These are phyloP conservation scores for Petromus typicus DNA, from an alignment of 2,113 vertebrate species.

Conservation along the genomic window DNA sequence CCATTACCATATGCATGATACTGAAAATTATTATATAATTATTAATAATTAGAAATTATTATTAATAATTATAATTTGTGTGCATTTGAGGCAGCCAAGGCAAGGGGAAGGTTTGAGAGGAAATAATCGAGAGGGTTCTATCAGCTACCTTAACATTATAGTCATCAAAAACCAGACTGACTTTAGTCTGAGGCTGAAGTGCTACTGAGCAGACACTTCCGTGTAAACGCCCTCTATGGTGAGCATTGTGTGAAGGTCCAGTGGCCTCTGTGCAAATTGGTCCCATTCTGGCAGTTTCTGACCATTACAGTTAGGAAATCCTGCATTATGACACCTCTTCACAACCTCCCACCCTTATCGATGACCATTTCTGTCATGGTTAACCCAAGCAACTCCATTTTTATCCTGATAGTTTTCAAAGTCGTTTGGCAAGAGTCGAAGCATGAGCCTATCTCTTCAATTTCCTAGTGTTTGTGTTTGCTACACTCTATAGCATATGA, in stretches of 20 bases:
- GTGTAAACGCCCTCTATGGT: not conserved
- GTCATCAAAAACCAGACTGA: not conserved
- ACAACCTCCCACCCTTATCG: not conserved
- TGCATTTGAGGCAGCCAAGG: not conserved
- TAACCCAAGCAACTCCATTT: not conserved
- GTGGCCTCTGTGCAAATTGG: too few species aligned
- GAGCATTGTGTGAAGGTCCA: not conserved
- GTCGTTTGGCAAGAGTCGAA: not conserved
- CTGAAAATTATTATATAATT: too few species aligned
- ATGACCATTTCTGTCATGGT: not conserved
- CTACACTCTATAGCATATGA: not conserved
- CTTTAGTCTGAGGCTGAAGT: not conserved
- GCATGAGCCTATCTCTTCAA: not conserved
- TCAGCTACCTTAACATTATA: not conserved
- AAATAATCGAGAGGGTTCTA: too few species aligned
- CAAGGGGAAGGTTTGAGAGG: not conserved
- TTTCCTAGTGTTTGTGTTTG: not conserved
- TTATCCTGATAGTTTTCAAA: not conserved
- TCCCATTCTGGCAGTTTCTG: not conserved
- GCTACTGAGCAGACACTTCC: not conserved
- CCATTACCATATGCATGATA: not conserved
- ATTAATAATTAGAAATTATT: too few species aligned
- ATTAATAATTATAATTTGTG: too few species aligned
- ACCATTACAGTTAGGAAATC: not conserved
- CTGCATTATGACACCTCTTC: not conserved